These are phyloP conservation scores for Mercenaria mercenaria DNA, from an alignment of 1,140 invertebrate species.

Conservation along the genomic window DNA sequence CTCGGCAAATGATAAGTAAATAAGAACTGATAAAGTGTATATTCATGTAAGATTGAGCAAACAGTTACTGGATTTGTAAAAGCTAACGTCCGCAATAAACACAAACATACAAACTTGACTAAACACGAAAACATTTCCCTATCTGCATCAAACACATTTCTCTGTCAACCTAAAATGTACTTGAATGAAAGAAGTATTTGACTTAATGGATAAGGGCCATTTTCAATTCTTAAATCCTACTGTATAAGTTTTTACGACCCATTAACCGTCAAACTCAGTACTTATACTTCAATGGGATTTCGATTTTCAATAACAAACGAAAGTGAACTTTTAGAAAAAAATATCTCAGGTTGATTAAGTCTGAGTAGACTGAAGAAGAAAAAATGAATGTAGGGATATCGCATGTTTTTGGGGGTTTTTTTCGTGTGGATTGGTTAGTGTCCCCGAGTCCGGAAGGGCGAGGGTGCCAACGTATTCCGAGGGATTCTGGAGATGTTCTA, in stretches of 20 bases:
- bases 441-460: too few species aligned
- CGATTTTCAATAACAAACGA: neutral
- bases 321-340: neutral
- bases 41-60: constrained; percentile 13
- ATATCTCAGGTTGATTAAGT: too few species aligned
- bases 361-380: too few species aligned
- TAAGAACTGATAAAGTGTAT: neutral
- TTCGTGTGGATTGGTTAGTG: too few species aligned
- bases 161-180: neutral
- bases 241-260: neutral
- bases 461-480: too few species aligned
- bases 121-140: neutral
- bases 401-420: too few species aligned
- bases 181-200: constrained; percentile 12
- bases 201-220: constrained; percentile 1
- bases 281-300: neutral
- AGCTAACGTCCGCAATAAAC: neutral
- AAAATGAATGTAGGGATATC: too few species aligned
- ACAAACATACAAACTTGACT: neutral
- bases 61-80: neutral
- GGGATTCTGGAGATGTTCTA: too few species aligned
- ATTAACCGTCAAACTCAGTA: neutral
- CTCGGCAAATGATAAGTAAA: constrained; percentile 18
- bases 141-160: neutral
- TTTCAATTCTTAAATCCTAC: neutral